phyloP scores from a whole-genome alignment of 2,113 vertebrate species.

The Pachypanchax playfairii region DNA sequence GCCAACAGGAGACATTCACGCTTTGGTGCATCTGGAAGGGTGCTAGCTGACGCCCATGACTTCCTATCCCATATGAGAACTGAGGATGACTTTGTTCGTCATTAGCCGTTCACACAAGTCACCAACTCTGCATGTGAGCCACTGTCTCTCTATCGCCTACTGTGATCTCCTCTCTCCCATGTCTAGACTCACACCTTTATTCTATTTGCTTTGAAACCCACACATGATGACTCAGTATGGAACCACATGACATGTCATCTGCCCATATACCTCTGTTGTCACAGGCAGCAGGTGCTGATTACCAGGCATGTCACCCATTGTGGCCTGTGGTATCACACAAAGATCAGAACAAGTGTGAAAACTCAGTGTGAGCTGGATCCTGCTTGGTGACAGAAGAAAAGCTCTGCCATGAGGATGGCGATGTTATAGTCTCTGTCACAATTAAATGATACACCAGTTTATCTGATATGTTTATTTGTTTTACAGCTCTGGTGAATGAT shows the following conservation, averaged over 20 bases:
- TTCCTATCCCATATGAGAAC: conserved; percentile 61
- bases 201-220: conserved; percentile 41
- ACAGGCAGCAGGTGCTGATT: conserved; percentile 75
- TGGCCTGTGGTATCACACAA: conserved; percentile 57
- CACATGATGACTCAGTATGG: conserved; percentile 60
- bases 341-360: conserved; percentile 41
- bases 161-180: conserved; percentile 28
- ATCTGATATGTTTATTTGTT: too few relatives aligned
- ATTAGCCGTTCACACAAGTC: conserved; percentile 72
- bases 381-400: conserved; percentile 26
- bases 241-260: conserved; percentile 63
- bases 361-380: conserved; percentile 31
- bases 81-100: conserved; percentile 67
- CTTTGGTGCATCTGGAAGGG: conserved; percentile 69
- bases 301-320: conserved; percentile 70
- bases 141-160: conserved; percentile 35
- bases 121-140: conserved; percentile 55
- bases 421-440: conserved; percentile 45
- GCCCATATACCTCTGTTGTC: conserved; percentile 63
- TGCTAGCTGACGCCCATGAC: conserved; percentile 64
- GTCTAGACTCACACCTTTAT: conserved; percentile 53
- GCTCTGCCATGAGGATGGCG: conserved; percentile 3
- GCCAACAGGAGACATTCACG: conserved; percentile 70
- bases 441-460: conserved; percentile 6
- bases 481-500: too few relatives aligned